Base-by-base conservation (phyloP, 2,888 invertebrate genomes). In the Drosophila trichaetosa region DNA sequence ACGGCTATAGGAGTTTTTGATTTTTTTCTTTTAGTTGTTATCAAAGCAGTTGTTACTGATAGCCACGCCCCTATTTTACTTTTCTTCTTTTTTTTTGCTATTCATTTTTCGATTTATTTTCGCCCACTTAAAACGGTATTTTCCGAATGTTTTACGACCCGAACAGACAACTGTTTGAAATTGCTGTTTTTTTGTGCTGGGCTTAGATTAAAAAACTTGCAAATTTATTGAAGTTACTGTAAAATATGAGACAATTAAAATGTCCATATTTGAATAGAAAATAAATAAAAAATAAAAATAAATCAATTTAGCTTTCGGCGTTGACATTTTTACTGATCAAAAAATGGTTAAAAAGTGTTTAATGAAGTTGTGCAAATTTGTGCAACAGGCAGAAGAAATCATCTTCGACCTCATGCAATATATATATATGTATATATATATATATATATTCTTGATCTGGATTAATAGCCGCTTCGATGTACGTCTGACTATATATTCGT, bases 21-120 rank as follows among this genome's bases (percentile, higher is more conserved):
- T 65, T 49, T 61, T 16, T 13, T 66, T 66, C 67, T 66, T n/a
- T 36, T 46, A 8, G 18, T 13, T 36, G 36, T 53, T 66, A 66
- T 66, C 66, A 66, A 53, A 24, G n/a, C n/a, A 59, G 21, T n/a
- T n/a, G 29, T 27, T 49, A 34, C 34, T 63, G 65, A 63, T 63
- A 51, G 51, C n/a, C 16, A 24, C 33, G 18, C 58, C 33, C 24
- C 42, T 10, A 24, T 34, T 24, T 18, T 10, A 36, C 16, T 24
- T 18, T 4, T 21, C 3, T 27, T 27, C 8, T 27, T 16, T 3
- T 18, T 27, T 16, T 27, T 16, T 3, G 36, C 54, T 7, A 2
- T 38, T 54, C 16, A 24, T 38, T 60, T 36, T 36, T 18, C 38
- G 13, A 51, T 40, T 10, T 21, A 27, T 51, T 38, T 21, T 21